Evolutionary conservation across 1,140 invertebrate species (phyloP).

Genomic region (Vanessa tameamea): DNA sequence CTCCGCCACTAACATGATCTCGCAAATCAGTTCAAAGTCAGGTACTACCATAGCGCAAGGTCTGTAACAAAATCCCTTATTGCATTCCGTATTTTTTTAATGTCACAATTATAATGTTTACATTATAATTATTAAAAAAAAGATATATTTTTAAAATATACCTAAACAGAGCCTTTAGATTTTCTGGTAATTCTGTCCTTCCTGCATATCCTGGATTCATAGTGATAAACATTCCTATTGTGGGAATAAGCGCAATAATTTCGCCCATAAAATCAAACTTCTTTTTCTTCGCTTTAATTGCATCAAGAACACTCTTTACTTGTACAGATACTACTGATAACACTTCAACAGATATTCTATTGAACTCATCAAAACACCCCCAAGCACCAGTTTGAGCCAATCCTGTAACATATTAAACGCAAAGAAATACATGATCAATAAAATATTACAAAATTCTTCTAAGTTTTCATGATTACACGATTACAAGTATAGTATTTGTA

Average conservation of each 20-base stretch:
- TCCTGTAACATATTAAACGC: slow-evolving; percentile 68
- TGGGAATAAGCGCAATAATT: slow-evolving; percentile 86
- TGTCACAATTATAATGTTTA: no score
- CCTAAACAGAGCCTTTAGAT: slow-evolving; percentile 87
- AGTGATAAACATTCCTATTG: slow-evolving; percentile 95
- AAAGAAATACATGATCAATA: not conserved
- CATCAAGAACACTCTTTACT: slow-evolving; percentile 91
- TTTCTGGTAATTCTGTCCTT: slow-evolving; percentile 92
- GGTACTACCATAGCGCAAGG: slow-evolving; percentile 98
- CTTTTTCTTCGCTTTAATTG: slow-evolving; percentile 89
- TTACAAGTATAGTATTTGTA: not conserved
- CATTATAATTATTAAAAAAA: no score
- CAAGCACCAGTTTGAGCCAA: slow-evolving; percentile 95
- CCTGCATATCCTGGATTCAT: slow-evolving; percentile 97
- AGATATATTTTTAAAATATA: slow-evolving; percentile 47
- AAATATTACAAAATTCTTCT: not conserved
- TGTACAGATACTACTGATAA: slow-evolving; percentile 95
- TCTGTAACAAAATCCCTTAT: slow-evolving; percentile 65
- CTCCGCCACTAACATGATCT: slow-evolving; percentile 96
- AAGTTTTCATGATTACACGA: not conserved
- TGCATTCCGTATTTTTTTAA: no score
- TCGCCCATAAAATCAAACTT: slow-evolving; percentile 93
- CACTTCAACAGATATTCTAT: slow-evolving; percentile 95
- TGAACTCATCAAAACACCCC: slow-evolving; percentile 98
- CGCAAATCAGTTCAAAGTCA: slow-evolving; percentile 95